Evolutionary conservation across 2,113 vertebrate species (phyloP), one percentile per base, ranked within the genome.

Genomic region (Notarius lentiginosus): DNA sequence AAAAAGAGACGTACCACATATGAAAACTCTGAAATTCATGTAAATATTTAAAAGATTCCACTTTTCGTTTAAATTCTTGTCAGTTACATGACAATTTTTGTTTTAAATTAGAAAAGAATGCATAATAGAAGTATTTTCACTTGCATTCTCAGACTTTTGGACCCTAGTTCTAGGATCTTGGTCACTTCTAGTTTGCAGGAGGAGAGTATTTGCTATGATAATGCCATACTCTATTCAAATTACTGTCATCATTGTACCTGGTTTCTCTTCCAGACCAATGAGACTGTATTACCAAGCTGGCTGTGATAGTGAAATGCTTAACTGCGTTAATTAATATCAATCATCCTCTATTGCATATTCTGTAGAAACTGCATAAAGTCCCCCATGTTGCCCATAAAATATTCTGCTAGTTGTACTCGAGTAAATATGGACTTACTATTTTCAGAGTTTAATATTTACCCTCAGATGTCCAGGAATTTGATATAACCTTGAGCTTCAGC

Each of bases 301-400:
- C 63, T 56, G 63, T 80, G 51, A n/a, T 68, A 18, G 60, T 58
- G 56, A 84, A 84, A 76, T 10, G 70, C 73, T 84, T 76, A 55
- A 76, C 20, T 75, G 73, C 20, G 63, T 76, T 61, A 56, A 76
- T 84, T 34, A 84, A 72, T 84, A 72, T 84, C 65, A 73, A 56
- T 41, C 7, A 49, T 30, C 12, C 65, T 56, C n/a, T 72, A 17
- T 15, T 84, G 65, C 27, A 30, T 72, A 72, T 58, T 72, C 11
- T 58, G 51, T 68, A 84, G 82, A 72, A 72, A 58, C 3, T 83
- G 49, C n/a, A 30, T 7, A 49, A 83, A 68, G 61, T 0, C 49
- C 53, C 82, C 47, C 47, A 18, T 11, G 20, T 70, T 84, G 22
- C 66, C 5, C 2, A 56, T 56, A 58, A 83, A 72, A 24, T 70